A percentile compares a stretch with the other conserved stretches of the same genome.
Evolutionary conservation across 2,113 vertebrate genomes (phyloP).

Genomic region (Oryctolagus cuniculus): mOryCun1.1 NC_091435.1:124254001-124254500

Average conservation of each 20-base stretch:
- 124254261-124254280: not conserved
- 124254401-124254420: not conserved
- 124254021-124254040: not conserved
- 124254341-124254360: not conserved
- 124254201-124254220: not conserved
- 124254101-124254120: not conserved
- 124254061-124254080: not conserved
- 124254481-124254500: not conserved
- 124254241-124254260: not conserved
- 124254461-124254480: not conserved
- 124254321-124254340: not conserved
- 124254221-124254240: not conserved
- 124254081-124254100: not conserved
- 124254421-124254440: not conserved
- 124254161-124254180: not conserved
- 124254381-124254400: not conserved
- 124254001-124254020: not conserved
- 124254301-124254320: not conserved
- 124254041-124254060: not conserved
- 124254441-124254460: not conserved
- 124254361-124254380: not conserved
- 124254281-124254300: not conserved
- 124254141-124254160: not conserved
- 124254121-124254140: not conserved
- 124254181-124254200: not conserved